Evolutionary conservation across 2,797 vertebrate species (phyloP), one percentile per base, ranked within the genome.

Genomic region (Acanthiza pusilla): DNA sequence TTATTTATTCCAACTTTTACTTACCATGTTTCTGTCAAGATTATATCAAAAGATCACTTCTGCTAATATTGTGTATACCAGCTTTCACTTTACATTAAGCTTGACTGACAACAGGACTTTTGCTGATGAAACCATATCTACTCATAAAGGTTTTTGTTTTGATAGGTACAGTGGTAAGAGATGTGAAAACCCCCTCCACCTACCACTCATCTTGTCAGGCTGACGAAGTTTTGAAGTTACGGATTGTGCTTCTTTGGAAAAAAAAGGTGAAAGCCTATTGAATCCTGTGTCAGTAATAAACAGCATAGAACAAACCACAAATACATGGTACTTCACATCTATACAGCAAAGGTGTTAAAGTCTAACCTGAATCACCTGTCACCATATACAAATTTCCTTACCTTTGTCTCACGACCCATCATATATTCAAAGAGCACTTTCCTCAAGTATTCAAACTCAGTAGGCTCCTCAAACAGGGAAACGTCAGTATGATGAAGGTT

Each of bases 401-500:
- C 99, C 99, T 99, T 99, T 85, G 99, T 99, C 97, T 99, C 99
- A 78, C 98, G 98, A 92, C 99, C 99, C 99, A 99, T 99, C 99
- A 99, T 99, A 97, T 99, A 99, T 78, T 99, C 99, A 93, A 99
- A 99, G 93, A 99, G 93, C 92, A 99, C 99, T 96, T 99, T 99
- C 97, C 98, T 98, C 96, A 99, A 98, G 96, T 99, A 99, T 96
- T 99, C 99, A 96, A 99, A 98, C 95, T 99, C 99, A 1, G 99
- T 99, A 94, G 99, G 98, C 87, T 99, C 99, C 42, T 96, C 98
- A 42, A 98, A 98, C 27, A 98, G 96, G 8, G 98, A 98, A 43
- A 97, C 89, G 0, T 99, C 98, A 12, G 96, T 74, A 77, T 97
- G 97, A 95, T 98, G 97, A 79, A 98, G 97, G 90, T 97, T 98